Base-by-base conservation (phyloP, 2,888 invertebrate genomes). In the Drosophila macrospina region DNA sequence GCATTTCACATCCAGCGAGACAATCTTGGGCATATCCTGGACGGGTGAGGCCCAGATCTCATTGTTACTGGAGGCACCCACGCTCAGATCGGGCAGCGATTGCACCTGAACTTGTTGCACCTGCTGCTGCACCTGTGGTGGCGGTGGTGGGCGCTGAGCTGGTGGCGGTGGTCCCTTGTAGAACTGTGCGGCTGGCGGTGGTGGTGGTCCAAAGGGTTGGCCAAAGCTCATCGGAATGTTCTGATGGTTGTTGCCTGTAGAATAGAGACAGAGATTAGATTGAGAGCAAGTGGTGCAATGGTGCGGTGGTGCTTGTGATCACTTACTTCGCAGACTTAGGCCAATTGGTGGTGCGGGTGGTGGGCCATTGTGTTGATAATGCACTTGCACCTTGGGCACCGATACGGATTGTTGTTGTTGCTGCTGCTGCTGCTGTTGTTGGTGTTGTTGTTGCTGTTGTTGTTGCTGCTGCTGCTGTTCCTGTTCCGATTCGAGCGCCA, bases 21-120 rank as follows among this genome's bases (percentile, higher is more conserved):
- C 95, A 69, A 98, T 98, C 92, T 98, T 97, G 0, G 98, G 98
- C 97, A 97, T 97, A 83, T 98, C 98, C 8, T 96, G 96, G 4
- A 95, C 95, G 0, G 96, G 96, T 0, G 95, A 95, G 0, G 97
- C 96, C 97, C 97, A 97, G 8, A 96, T 95, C 75, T 97, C 97
- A 37, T 95, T 95, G 32, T 94, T 94, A 41, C 85, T 90, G 0
- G 92, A 91, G 2, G 85, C 88, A 1, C 90, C 85, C 30, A 90
- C 83, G 56, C 91, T 90, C 47, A 92, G 66, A 61, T 92, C 91
- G 13, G 91, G 89, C 66, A 92, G 59, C 20, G 89, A 82, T 24
- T 61, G 61, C 37, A 72, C 77, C 45, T 72, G 80, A 37, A 70
- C 77, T 42, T 78, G 88, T 26, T 82, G 78, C 39, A 83, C 80